Base-by-base conservation (phyloP, 2,888 invertebrate genomes). In the Exocentrus adspersus region DNA sequence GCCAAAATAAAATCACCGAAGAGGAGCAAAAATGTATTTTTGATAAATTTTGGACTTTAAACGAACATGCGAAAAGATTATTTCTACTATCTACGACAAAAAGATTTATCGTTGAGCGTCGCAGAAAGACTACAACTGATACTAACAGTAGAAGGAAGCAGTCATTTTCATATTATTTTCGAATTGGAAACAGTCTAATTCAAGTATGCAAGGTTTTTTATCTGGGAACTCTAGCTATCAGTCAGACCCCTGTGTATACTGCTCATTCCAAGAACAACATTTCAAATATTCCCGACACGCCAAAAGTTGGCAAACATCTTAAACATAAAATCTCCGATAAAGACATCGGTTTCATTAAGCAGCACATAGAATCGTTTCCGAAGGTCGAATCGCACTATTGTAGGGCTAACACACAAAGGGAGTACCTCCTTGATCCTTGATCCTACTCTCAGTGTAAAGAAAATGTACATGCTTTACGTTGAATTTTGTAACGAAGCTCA, bases 141-240 rank as follows among this genome's bases (percentile, higher is more conserved):
- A 48, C 28, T 7, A 68, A 68, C 60, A 65, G 59, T 60, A 56
- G 64, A 62, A 65, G 59, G 52, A 59, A 65, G 62, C 30, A 42
- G 9, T 48, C 50, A 48, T 63, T 59, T 59, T 16, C 50, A 41
- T 59, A 59, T 51, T 41, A 59, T 59, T 50, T 65, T 62, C 45
- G 20, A 52, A 51, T 62, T 59, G 42, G 57, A 37, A 60, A 51
- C 52, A 42, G 48, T 19, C 14, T 51, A 48, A 64, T 67, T 56
- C 67, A 64, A 52, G 63, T 67, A 48, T 62, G 62, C 52, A 65
- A 65, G 28, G 48, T 54, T 17, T 63, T 64, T 61, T 64, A 64
- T 53, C 46, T 64, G 50, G 59, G 56, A 52, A 62, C 61, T 17
- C 43, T 64, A 54, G 50, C 50, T 28, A 28, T 28, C 28, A 28